Evolutionary conservation across 1,140 invertebrate species (phyloP).

Genomic region (Hylyphantes graminicola): DNA sequence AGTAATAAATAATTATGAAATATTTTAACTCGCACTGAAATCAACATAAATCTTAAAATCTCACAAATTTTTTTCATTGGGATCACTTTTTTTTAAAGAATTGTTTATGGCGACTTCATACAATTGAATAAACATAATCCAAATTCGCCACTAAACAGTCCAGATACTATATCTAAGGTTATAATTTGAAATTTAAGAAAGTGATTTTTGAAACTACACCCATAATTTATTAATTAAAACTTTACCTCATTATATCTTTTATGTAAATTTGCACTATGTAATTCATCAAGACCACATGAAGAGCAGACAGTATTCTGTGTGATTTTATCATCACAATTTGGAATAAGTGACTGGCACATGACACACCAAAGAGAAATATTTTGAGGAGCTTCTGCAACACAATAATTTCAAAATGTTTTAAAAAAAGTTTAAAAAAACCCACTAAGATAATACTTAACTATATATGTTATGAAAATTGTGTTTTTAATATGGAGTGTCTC

Average conservation of each 20-base stretch:
- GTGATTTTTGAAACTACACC: not conserved
- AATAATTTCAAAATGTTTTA: not conserved
- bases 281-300: conserved; percentile 12
- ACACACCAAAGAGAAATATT: not conserved
- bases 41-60: no score
- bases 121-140: not conserved
- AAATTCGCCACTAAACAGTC: not conserved
- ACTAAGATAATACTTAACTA: not conserved
- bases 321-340: not conserved
- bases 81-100: no score
- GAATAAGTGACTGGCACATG: not conserved
- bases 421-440: not conserved
- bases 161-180: not conserved
- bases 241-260: conserved; percentile 9
- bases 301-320: not conserved
- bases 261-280: conserved; percentile 3
- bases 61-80: no score
- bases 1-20: no score
- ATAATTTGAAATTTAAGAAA: not conserved
- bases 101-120: no score
- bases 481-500: not conserved
- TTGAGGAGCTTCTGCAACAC: not conserved
- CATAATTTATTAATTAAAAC: not conserved
- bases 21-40: no score
- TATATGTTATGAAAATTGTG: not conserved